Evolutionary conservation across 2,113 vertebrate species (phyloP), one percentile per base, ranked within the genome.

Genomic region (Rallus limicola): DNA sequence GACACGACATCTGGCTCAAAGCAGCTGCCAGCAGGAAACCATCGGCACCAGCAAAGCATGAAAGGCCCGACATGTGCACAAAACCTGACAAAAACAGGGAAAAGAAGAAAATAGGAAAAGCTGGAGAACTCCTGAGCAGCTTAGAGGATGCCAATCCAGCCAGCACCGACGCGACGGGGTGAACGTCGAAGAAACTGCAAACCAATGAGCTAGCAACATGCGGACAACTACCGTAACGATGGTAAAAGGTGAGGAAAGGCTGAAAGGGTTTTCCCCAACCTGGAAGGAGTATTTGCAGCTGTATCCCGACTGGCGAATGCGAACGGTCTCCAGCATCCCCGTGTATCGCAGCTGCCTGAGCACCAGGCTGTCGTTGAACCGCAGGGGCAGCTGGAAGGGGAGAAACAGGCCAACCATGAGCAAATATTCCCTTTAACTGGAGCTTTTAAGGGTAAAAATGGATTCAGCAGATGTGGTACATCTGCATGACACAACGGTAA

Each of bases 331-430:
- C 98, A 99, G 97, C 99, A 99, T 99, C 62, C 99, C 99, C 0
- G 99, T 99, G 97, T 99, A 99, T 5, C 99, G 99, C 94, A 99
- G 98, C 97, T 99, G 99, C 97, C 99, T 98, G 68, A 99, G 99
- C 93, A 99, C 99, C 98, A 99, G 97, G 88, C 96, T 96, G 91
- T 99, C 99, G 3, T 12, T 99, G 97, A 99, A 99, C 42, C 99
- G 93, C 94, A 99, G 97, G 31, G 99, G 99, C 86, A 99, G 98
- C 99, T 99, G 97, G 31, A 97, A 96, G 79, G 74, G 83, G 56
- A 53, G 84, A 94, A 68, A 64, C 29, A 92, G 53, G 38, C 20
- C 86, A 63, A 85, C 2, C 4, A 75, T 75, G 14, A 81, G 87
- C 28, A 63, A 60, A 14, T 19, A 71, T 29, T 77, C 88, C 86